A percentile compares a stretch with the other conserved stretches of the same genome.
Conservation (phyloP, 2,888 invertebrate species). For the Aleiodes alternator region DNA sequence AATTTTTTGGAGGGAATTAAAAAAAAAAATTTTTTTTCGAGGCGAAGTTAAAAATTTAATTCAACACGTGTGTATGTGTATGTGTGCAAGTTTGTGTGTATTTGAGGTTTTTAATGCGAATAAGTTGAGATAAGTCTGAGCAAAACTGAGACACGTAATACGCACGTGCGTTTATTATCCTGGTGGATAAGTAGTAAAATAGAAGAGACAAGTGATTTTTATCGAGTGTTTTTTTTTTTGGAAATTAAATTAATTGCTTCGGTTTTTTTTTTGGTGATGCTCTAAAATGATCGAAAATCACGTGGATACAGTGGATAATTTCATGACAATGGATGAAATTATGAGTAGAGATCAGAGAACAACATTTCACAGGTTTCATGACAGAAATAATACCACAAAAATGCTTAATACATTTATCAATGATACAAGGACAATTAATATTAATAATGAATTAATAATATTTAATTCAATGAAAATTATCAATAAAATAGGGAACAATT, state of each 20-base stretch:
- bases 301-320: conserved; percentile 32
- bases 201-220: not conserved
- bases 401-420: not conserved
- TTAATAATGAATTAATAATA: conserved; percentile 22
- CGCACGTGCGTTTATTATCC: conserved; percentile 42
- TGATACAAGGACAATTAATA: conserved; percentile 39
- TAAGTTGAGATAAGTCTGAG: too few relatives aligned
- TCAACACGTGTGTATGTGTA: too few relatives aligned
- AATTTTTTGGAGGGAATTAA: too few relatives aligned
- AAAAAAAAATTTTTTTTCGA: too few relatives aligned
- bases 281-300: conserved; percentile 53
- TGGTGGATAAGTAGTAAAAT: too few relatives aligned
- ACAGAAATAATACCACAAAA: conserved; percentile 28
- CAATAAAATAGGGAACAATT: not conserved
- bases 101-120: too few relatives aligned
- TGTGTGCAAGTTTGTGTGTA: too few relatives aligned
- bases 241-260: not conserved
- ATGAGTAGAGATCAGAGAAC: conserved; percentile 71
- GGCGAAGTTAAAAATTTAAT: too few relatives aligned
- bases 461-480: conserved; percentile 21
- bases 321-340: conserved; percentile 65
- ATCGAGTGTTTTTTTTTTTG: not conserved
- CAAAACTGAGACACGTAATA: conserved; percentile 9
- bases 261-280: conserved; percentile 60
- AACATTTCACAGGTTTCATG: conserved; percentile 67